These are phyloP conservation scores for Chironomus tentans DNA, from an alignment of 2,888 invertebrate genomes.

Conservation along the genomic window DNA sequence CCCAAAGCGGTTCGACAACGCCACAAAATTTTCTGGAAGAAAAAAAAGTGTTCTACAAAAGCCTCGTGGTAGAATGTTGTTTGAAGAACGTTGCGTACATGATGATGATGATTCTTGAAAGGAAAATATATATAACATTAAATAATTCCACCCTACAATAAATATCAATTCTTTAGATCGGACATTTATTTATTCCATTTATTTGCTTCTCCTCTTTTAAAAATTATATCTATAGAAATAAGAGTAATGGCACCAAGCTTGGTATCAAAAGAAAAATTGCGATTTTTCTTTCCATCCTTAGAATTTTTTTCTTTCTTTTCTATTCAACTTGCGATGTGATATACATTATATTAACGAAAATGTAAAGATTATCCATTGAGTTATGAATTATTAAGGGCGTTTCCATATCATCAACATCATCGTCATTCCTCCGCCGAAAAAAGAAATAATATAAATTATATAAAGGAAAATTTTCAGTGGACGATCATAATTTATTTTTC, in stretches of 20 bases:
- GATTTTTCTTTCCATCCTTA: neutral
- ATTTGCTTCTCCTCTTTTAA: neutral
- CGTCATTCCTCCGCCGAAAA: neutral
- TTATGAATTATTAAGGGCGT: conserved; percentile 24
- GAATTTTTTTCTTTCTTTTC: neutral
- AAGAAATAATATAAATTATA: neutral
- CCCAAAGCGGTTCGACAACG: no score
- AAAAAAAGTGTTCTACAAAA: neutral
- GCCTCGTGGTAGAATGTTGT: neutral
- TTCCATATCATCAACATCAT: neutral
- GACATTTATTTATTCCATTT: conserved; percentile 24
- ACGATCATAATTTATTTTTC: neutral
- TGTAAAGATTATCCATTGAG: conserved; percentile 21
- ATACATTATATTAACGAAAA: conserved; percentile 7
- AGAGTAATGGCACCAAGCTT: no score
- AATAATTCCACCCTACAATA: conserved; percentile 25
- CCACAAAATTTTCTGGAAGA: no score
- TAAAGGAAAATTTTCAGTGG: neutral
- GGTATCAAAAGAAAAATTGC: neutral
- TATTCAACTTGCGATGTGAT: neutral
- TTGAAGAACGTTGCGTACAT: conserved; percentile 2
- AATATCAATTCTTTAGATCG: conserved; percentile 26
- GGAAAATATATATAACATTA: conserved; percentile 16
- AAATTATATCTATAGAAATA: neutral
- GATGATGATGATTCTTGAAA: conserved; percentile 19